Conservation (phyloP, 2,888 invertebrate genomes). For the Stratiomys singularior region DNA sequence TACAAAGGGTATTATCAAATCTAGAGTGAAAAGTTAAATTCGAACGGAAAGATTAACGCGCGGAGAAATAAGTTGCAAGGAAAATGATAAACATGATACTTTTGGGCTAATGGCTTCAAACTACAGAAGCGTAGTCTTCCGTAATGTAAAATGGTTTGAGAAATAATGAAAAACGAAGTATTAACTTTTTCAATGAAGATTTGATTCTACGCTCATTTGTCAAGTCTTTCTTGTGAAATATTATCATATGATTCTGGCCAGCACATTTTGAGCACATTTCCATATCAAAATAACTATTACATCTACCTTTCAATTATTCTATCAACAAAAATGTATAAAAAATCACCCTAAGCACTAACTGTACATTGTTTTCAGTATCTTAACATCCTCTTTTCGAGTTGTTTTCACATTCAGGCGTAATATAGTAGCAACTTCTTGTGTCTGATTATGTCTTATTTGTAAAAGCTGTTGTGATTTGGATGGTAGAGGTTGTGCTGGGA, state of each 20-base stretch:
- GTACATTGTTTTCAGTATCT: slow-evolving; percentile 18
- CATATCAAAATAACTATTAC: slow-evolving; percentile 29
- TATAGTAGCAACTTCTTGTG: background rate
- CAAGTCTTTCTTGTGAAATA: slow-evolving; percentile 4
- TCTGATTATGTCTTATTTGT: slow-evolving; percentile 28
- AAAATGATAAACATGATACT: no score
- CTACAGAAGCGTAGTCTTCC: no score
- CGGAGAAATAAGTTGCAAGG: no score
- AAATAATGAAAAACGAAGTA: no score
- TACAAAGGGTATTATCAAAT: slow-evolving; percentile 5
- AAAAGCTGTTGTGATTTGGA: slow-evolving; percentile 62
- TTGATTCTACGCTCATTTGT: slow-evolving; percentile 13
- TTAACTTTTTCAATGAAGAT: slow-evolving; percentile 6
- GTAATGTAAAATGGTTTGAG: no score
- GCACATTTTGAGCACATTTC: slow-evolving; percentile 41
- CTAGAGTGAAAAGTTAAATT: background rate
- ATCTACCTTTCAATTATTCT: slow-evolving; percentile 20
- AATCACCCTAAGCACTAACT: slow-evolving; percentile 19
- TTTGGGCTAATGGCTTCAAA: no score
- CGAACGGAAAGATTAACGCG: background rate
- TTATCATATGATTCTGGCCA: slow-evolving; percentile 28
- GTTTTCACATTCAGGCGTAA: background rate
- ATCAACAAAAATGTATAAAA: slow-evolving; percentile 44
- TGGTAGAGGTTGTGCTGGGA: slow-evolving; percentile 73
- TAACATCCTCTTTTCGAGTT: background rate